phyloP scores from a whole-genome alignment of 2,888 invertebrate species.

The Junonia oenone region DNA sequence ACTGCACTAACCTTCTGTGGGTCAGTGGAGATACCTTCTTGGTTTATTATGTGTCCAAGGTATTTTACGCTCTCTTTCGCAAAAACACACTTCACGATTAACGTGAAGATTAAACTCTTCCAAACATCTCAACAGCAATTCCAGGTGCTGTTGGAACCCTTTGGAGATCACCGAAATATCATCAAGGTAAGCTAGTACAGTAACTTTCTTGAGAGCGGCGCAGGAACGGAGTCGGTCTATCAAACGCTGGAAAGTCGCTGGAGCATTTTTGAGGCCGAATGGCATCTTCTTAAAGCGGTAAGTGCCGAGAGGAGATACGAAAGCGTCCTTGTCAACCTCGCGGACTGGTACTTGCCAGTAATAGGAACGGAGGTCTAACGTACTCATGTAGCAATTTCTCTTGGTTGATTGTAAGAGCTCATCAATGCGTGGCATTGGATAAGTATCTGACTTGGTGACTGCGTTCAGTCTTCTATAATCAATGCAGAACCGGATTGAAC shows the following conservation, averaged over 20 bases:
- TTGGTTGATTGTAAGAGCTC: constrained; percentile 44
- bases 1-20: constrained; percentile 26
- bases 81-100: constrained; percentile 36
- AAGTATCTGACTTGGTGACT: constrained; percentile 34
- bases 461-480: constrained; percentile 38
- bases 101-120: constrained; percentile 32
- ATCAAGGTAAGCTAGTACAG: constrained; percentile 38
- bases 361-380: constrained; percentile 43
- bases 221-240: constrained; percentile 31
- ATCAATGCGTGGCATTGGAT: constrained; percentile 48
- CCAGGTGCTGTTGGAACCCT: constrained; percentile 30
- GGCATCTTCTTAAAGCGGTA: constrained; percentile 41
- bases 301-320: constrained; percentile 33
- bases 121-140: constrained; percentile 35
- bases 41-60: constrained; percentile 28
- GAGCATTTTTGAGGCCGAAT: too few relatives aligned
- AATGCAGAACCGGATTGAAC: constrained; percentile 38
- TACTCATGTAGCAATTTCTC: constrained; percentile 36
- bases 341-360: constrained; percentile 42
- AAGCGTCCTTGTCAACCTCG: constrained; percentile 1
- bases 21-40: constrained; percentile 31
- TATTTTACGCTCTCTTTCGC: constrained; percentile 24
- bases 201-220: constrained; percentile 27
- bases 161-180: constrained; percentile 37
- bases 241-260: constrained; percentile 38